Percentiles rank a stretch among this genome's conserved stretches.
Evolutionary conservation across 2,113 vertebrate species (phyloP).

Genomic region (Mustelus asterias): DNA sequence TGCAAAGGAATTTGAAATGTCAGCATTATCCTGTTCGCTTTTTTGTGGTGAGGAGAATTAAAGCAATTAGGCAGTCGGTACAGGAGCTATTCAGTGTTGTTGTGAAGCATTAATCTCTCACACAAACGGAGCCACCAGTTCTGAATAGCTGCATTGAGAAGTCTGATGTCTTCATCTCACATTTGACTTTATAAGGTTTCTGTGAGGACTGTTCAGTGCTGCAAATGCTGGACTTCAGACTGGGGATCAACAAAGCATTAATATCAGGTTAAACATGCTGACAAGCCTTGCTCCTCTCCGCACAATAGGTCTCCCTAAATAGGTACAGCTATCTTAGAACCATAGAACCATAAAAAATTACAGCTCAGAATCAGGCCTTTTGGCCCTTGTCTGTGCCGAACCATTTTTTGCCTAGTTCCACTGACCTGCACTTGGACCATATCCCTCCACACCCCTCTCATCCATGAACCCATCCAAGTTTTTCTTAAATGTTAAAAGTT

Average conservation of each 20-base stretch:
- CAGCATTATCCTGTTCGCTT: neutral
- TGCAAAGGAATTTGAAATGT: slow-evolving; percentile 3
- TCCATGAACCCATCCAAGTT: too few species aligned
- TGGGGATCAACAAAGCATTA: neutral
- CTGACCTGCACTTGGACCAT: too few species aligned
- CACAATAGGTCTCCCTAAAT: neutral
- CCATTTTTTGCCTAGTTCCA: too few species aligned
- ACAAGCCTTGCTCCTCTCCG: neutral
- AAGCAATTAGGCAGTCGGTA: neutral
- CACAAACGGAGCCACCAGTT: too few species aligned
- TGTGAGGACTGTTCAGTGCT: neutral
- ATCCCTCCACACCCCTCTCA: too few species aligned
- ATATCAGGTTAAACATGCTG: neutral
- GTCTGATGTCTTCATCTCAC: neutral
- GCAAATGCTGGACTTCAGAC: neutral
- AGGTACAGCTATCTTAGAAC: neutral
- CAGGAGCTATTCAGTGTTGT: neutral
- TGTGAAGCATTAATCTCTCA: neutral
- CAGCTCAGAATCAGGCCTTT: too few species aligned
- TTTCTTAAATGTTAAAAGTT: too few species aligned
- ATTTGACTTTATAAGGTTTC: neutral
- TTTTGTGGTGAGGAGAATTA: neutral
- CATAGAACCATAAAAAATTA: too few species aligned
- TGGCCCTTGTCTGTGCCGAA: too few species aligned
- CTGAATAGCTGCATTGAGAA: neutral